Evolutionary conservation across 2,113 vertebrate genomes (phyloP).

Genomic region (Natator depressus): DNA sequence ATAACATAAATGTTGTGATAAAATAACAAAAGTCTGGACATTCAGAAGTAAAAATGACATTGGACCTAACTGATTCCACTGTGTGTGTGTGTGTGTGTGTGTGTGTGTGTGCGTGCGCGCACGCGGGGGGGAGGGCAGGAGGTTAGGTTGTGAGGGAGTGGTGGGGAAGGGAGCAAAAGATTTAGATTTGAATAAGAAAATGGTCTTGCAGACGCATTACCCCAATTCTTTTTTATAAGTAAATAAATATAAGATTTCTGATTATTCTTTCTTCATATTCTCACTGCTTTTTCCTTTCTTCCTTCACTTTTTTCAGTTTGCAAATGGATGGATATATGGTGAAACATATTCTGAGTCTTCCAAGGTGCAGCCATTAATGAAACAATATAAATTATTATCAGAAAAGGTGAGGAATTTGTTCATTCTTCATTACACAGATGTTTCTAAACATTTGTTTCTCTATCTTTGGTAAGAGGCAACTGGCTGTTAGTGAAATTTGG

Average conservation of each 20-base stretch:
- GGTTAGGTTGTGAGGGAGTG: background rate
- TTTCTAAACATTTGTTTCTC: background rate
- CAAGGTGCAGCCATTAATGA: slow-evolving; percentile 92
- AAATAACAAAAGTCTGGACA: background rate
- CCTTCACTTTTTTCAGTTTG: slow-evolving; percentile 81
- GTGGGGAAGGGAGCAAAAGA: background rate
- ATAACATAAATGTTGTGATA: background rate
- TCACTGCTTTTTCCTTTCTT: background rate
- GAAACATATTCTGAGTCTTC: slow-evolving; percentile 89
- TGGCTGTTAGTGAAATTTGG: background rate
- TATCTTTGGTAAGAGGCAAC: background rate
- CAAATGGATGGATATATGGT: slow-evolving; percentile 91
- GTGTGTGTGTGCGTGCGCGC: too few relatives aligned
- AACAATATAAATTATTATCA: slow-evolving; percentile 90
- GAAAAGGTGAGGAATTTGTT: slow-evolving; percentile 87
- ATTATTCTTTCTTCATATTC: background rate
- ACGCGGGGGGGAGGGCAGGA: background rate
- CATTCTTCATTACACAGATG: background rate
- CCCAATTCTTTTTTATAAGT: background rate
- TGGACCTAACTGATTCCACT: background rate
- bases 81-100: background rate
- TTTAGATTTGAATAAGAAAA: background rate
- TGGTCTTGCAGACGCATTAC: background rate
- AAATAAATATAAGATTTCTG: background rate
- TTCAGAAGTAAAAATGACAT: background rate